Evolutionary conservation across 2,113 vertebrate genomes (phyloP).

Genomic region (Cettia cetti): DNA sequence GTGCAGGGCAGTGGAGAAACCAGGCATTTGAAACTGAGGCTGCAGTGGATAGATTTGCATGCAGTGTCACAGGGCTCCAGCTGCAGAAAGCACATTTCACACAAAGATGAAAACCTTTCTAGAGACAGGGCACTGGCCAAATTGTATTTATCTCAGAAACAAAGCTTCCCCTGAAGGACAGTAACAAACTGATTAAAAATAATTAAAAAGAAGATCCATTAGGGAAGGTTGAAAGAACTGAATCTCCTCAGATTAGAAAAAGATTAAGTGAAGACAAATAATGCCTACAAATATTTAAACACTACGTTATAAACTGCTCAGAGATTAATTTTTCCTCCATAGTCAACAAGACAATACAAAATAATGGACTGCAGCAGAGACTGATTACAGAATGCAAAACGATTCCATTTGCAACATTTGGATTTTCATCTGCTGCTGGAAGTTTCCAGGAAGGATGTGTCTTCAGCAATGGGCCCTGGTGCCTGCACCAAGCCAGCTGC

Average conservation of each 20-base stretch:
- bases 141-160: not conserved
- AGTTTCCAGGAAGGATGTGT: not conserved
- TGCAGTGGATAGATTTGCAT: not conserved
- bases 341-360: conserved; percentile 8
- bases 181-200: conserved; percentile 3
- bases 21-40: not conserved
- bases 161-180: not conserved
- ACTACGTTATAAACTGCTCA: not conserved
- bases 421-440: conserved; percentile 12
- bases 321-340: conserved; percentile 31
- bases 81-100: not conserved
- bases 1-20: not conserved
- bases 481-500: not conserved
- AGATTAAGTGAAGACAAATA: conserved; percentile 9
- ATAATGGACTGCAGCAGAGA: not conserved
- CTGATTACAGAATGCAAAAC: not conserved
- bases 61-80: not conserved
- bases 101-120: not conserved
- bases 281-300: conserved; percentile 17
- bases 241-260: not conserved
- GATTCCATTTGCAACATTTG: not conserved
- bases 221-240: not conserved
- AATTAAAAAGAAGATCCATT: conserved; percentile 13
- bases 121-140: not conserved
- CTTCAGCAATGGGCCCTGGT: not conserved